Conservation (phyloP, 2,888 invertebrate genomes). For the Colostygia pectinataria region DNA sequence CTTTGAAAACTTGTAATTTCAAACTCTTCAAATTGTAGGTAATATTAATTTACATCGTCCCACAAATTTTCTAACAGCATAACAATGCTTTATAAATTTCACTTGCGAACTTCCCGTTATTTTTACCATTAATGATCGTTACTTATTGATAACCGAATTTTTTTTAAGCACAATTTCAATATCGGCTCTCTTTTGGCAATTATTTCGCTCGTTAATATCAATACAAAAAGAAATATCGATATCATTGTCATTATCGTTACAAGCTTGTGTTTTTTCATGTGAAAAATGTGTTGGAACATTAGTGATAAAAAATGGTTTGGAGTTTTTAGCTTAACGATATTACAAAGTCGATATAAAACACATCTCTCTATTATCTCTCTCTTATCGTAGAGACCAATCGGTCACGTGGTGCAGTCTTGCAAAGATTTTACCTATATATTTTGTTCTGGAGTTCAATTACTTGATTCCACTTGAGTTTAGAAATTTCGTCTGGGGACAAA, state of each 20-base stretch:
- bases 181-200: conserved; percentile 16
- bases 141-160: conserved; percentile 4
- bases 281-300: neutral
- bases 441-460: too few relatives aligned
- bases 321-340: neutral
- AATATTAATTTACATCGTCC: neutral
- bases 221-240: conserved; percentile 19
- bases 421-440: too few relatives aligned
- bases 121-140: neutral
- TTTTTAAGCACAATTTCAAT: conserved; percentile 3
- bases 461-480: too few relatives aligned
- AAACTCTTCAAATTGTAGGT: conserved; percentile 12
- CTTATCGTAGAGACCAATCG: too few relatives aligned
- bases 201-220: conserved; percentile 19
- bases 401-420: too few relatives aligned
- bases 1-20: neutral
- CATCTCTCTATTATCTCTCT: too few relatives aligned
- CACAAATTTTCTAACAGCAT: neutral
- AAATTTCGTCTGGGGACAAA: too few relatives aligned
- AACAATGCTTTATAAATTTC: conserved; percentile 1
- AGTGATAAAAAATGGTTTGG: conserved; percentile 1
- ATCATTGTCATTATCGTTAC: conserved; percentile 1
- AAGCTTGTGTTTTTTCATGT: conserved; percentile 1
- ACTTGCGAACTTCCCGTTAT: neutral
- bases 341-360: too few relatives aligned